Base-by-base conservation (phyloP, 2,113 vertebrate genomes). In the Ancistrus triradiatus region DNA sequence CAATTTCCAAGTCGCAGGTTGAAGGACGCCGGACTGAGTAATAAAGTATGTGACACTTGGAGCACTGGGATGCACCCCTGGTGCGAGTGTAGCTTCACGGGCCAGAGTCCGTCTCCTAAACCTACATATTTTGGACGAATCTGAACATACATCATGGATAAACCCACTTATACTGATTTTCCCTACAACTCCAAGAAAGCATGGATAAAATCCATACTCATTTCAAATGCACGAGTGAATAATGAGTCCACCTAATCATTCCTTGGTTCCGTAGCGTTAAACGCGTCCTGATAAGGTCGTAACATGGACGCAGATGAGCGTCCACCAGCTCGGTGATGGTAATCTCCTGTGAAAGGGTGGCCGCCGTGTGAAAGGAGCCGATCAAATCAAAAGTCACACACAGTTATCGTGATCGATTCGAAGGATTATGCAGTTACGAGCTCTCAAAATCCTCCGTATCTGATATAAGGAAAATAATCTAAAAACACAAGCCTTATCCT, bases 301-400 rank as follows among this genome's bases (percentile, higher is more conserved):
- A 63, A n/a, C 15, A 63, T 11, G 6, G 55, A 52, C 35, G 18
- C 28, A 22, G 48, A 37, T 25, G 14, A 57, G 53, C 31, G 22
- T 66, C 44, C 48, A 24, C 24, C 7, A 31, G 15, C n/a, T 58
- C 35, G 35, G 47, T 49, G 33, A 68, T 44, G 53, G 40, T 64
- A 71, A 59, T 63, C 35, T n/a, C 9, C 53, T 50, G 57, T 55
- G 40, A 57, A 67, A 50, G 40, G 53, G 67, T 59, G 6, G 55
- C 28, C 56, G 27, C 56, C 52, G 47, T 37, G 27, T 31, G 35
- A 74, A 70, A 43, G 28, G 55, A 62, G 53, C 55, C 47, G 53
- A 75, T 68, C 59, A 40, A 68, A 68, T 71, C 46, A 44, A 63
- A 27, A 63, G 73, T 75, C 68, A 58, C 47, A 66, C 53, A 40